A percentile compares a stretch with the other conserved stretches of the same genome.
These are phyloP conservation scores for Planococcus citri DNA, from an alignment of 1,140 invertebrate genomes.

Conservation along the genomic window DNA sequence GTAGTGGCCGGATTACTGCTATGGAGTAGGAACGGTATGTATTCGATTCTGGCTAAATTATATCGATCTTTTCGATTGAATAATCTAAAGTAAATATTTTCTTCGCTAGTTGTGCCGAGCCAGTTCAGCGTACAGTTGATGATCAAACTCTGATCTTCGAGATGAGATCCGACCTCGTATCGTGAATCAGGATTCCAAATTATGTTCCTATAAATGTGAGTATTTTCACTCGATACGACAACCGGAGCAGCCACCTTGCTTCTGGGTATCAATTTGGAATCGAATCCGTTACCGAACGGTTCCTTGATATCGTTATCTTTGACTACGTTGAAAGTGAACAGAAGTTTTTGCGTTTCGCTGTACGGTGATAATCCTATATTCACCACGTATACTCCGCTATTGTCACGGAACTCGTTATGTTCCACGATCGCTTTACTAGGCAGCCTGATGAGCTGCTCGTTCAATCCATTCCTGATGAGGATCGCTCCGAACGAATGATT, in stretches of 20 bases:
- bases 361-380: slow-evolving; percentile 79
- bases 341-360: slow-evolving; percentile 59
- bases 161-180: slow-evolving; percentile 90
- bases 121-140: slow-evolving; percentile 92
- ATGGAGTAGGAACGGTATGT: slow-evolving; percentile 72
- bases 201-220: slow-evolving; percentile 80
- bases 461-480: slow-evolving; percentile 68
- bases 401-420: slow-evolving; percentile 79
- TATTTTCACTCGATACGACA: slow-evolving; percentile 80
- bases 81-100: slow-evolving; percentile 61
- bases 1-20: slow-evolving; percentile 68
- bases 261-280: slow-evolving; percentile 57
- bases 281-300: slow-evolving; percentile 46
- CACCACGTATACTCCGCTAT: slow-evolving; percentile 74
- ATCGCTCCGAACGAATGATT: slow-evolving; percentile 70
- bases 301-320: slow-evolving; percentile 76
- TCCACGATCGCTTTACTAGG: slow-evolving; percentile 61
- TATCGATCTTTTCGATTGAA: slow-evolving; percentile 86
- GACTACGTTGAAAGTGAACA: slow-evolving; percentile 83
- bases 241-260: slow-evolving; percentile 80
- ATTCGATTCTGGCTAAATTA: slow-evolving; percentile 75
- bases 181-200: slow-evolving; percentile 78
- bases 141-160: slow-evolving; percentile 84
- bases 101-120: slow-evolving; percentile 67
- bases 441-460: slow-evolving; percentile 56